Percentiles rank a stretch among this genome's conserved stretches.
These are phyloP conservation scores for Parasteatoda tepidariorum DNA, from an alignment of 1,140 invertebrate genomes.

Conservation along the genomic window DNA sequence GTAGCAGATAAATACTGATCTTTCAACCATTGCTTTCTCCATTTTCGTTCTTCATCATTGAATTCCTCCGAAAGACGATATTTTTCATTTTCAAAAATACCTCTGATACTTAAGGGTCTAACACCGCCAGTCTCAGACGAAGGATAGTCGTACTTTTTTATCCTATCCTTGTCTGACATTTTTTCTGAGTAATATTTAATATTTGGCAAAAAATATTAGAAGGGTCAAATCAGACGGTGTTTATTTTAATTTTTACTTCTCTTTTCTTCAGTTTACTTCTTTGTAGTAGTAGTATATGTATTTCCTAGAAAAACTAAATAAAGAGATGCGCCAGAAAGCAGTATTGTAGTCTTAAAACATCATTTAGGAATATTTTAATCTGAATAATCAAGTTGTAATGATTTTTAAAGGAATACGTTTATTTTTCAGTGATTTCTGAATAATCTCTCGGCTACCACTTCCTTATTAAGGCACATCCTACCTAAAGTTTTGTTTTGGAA, in stretches of 20 bases:
- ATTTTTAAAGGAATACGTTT: too few relatives aligned
- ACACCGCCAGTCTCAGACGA: constrained; percentile 60
- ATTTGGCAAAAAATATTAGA: neutral
- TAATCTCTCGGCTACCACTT: too few relatives aligned
- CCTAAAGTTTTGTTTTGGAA: too few relatives aligned
- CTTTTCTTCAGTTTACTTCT: neutral
- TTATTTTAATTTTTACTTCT: neutral
- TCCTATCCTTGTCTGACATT: constrained; percentile 17
- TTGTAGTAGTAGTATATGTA: neutral
- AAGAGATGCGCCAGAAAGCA: too few relatives aligned
- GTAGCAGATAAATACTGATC: constrained; percentile 80
- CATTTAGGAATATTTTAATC: too few relatives aligned
- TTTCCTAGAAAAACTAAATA: too few relatives aligned
- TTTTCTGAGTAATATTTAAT: neutral
- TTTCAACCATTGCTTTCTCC: constrained; percentile 84
- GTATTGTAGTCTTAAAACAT: too few relatives aligned
- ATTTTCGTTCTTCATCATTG: constrained; percentile 83
- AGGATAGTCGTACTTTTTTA: constrained; percentile 40
- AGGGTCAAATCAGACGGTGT: neutral
- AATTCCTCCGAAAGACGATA: constrained; percentile 81
- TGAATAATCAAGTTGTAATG: too few relatives aligned
- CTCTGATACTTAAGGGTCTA: constrained; percentile 79
- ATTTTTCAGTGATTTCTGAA: too few relatives aligned
- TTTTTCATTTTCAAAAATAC: constrained; percentile 78
- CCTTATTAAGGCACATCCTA: too few relatives aligned